These are phyloP conservation scores for Villa cingulata DNA, from an alignment of 2,888 invertebrate genomes.

Conservation along the genomic window DNA sequence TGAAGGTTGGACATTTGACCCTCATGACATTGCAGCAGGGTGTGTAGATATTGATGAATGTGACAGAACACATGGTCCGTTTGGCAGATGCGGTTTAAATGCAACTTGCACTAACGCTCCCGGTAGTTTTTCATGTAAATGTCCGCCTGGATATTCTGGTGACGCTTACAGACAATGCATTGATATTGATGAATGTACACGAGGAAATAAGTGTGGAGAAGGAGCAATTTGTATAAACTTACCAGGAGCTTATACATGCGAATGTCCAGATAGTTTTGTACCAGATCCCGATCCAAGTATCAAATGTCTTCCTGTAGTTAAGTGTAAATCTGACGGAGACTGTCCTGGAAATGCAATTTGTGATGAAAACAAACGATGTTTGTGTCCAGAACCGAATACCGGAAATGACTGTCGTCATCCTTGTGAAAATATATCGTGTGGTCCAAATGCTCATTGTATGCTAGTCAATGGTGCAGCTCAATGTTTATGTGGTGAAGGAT, in stretches of 20 bases:
- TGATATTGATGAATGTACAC: constrained; percentile 72
- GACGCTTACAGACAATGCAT: constrained; percentile 68
- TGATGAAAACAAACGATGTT: constrained; percentile 59
- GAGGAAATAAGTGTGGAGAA: constrained; percentile 57
- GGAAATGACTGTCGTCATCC: constrained; percentile 90
- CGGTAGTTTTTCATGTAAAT: constrained; percentile 68
- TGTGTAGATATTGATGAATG: constrained; percentile 91
- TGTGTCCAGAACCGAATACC: constrained; percentile 82
- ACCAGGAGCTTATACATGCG: constrained; percentile 63
- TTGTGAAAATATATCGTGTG: constrained; percentile 72
- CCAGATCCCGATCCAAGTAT: constrained; percentile 73
- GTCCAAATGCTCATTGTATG: constrained; percentile 80
- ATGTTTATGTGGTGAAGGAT: constrained; percentile 72
- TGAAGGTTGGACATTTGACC: constrained; percentile 87
- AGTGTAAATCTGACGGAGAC: constrained; percentile 57
- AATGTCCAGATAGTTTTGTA: constrained; percentile 67
- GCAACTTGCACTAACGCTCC: constrained; percentile 67
- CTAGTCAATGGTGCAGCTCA: constrained; percentile 68
- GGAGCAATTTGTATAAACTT: constrained; percentile 69
- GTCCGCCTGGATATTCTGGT: constrained; percentile 73
- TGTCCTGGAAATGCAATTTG: constrained; percentile 87
- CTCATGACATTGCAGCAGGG: constrained; percentile 74
- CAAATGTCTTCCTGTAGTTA: constrained; percentile 69
- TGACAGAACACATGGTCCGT: constrained; percentile 58
- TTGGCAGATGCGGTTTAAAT: constrained; percentile 71